These are phyloP conservation scores for Phasianus colchicus DNA, from an alignment of 2,113 vertebrate genomes.

Conservation along the genomic window DNA sequence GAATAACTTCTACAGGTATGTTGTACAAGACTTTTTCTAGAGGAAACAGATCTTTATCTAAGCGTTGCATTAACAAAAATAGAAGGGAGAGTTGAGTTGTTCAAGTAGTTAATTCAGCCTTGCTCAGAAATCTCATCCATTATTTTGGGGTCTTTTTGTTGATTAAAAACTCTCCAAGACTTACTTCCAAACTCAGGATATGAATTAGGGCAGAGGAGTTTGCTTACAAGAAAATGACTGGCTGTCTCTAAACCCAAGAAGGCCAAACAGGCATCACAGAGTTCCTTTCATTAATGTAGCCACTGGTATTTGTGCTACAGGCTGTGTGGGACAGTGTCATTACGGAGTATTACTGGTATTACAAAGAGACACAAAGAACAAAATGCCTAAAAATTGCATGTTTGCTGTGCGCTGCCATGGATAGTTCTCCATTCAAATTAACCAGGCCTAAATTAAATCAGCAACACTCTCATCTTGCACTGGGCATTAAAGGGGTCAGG, in stretches of 20 bases:
- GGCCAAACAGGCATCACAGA: background rate
- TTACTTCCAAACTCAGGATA: background rate
- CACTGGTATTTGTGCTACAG: background rate
- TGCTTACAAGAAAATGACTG: background rate
- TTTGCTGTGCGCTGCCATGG: background rate
- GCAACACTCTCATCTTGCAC: background rate
- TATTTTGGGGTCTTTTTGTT: background rate
- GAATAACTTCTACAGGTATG: background rate
- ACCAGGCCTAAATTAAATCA: background rate
- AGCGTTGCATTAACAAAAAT: background rate
- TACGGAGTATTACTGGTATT: background rate
- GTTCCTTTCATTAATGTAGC: background rate
- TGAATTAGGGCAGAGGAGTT: background rate
- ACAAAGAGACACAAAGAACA: background rate
- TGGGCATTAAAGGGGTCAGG: background rate
- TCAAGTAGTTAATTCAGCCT: background rate
- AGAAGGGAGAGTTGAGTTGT: background rate
- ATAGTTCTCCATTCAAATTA: background rate
- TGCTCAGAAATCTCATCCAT: background rate
- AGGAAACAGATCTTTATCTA: background rate
- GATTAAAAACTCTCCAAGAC: background rate
- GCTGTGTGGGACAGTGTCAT: background rate
- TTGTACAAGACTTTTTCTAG: background rate
- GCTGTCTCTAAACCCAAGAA: background rate
- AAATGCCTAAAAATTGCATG: background rate